A percentile compares a stretch with the other conserved stretches of the same genome.
These are phyloP conservation scores for Poecilus cupreus DNA, from an alignment of 2,888 invertebrate species.

Conservation along the genomic window DNA sequence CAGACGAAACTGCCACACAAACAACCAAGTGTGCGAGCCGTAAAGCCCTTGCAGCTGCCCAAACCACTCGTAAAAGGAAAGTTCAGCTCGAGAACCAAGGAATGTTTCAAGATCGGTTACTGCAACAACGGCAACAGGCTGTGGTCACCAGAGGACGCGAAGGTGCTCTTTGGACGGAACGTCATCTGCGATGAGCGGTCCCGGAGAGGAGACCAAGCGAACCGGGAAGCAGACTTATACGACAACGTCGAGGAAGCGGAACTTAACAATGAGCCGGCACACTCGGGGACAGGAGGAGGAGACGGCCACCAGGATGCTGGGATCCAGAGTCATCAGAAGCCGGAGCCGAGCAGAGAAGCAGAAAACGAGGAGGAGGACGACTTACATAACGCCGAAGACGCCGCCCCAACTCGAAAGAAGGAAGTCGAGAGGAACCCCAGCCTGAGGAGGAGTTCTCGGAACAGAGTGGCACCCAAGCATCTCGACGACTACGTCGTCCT, in stretches of 20 bases:
- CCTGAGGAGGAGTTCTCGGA: slow-evolving; percentile 1
- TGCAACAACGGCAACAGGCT: slow-evolving; percentile 63
- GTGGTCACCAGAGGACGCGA: slow-evolving; percentile 62
- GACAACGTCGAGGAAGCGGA: neutral
- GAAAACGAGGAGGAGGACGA: neutral
- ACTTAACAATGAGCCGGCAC: neutral
- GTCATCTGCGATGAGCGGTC: slow-evolving; percentile 63
- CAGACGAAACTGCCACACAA: slow-evolving; percentile 60
- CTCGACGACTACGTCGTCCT: slow-evolving; percentile 8
- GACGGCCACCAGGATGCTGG: neutral
- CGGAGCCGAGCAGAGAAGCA: neutral
- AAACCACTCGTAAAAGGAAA: slow-evolving; percentile 50
- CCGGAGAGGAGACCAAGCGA: neutral
- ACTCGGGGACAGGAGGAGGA: neutral
- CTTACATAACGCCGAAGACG: neutral
- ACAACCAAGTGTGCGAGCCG: slow-evolving; percentile 59
- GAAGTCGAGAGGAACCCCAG: neutral
- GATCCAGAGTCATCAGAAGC: neutral
- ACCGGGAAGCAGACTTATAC: neutral
- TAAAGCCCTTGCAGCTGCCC: slow-evolving; percentile 47
- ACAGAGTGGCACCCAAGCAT: neutral
- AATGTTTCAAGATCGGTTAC: slow-evolving; percentile 62
- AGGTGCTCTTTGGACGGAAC: slow-evolving; percentile 63
- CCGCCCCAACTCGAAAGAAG: neutral
- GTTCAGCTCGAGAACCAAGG: slow-evolving; percentile 38